Evolutionary conservation across 2,113 vertebrate genomes (phyloP), one percentile per base, ranked within the genome.

Genomic region (Etheostoma cragini): DNA sequence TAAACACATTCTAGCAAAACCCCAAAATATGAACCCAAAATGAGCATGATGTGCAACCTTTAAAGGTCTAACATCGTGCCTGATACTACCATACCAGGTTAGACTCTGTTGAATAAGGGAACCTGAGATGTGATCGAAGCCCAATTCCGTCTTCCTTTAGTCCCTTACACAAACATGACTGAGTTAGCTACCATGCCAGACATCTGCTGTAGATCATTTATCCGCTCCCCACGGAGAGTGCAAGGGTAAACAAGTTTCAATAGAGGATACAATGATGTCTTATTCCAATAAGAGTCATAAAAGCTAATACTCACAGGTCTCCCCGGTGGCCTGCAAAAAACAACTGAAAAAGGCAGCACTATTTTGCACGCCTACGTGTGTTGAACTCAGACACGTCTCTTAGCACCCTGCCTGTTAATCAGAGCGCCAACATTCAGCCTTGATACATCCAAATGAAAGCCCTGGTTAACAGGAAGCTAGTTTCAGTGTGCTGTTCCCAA

Each of bases 391-490:
- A 71, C 58, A 61, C 76, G 47, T 65, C 67, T 87, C 60, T 33
- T 30, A 71, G 70, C 38, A 72, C 61, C 1, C 16, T 14, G n/a
- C 13, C 50, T 47, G 26, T 87, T 89, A 72, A 68, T 77, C 53
- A 85, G 45, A 19, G 10, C 0, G 0, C 42, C 72, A 69, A 58
- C 79, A 83, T 87, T 79, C 86, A 80, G 89, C 83, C 64, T 89
- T 88, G 72, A 81, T 77, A 70, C 54, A 74, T 83, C 57, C 46
- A 72, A 87, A 87, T 79, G 53, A 84, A 84, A 84, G 49, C 30
- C 19, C 19, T 61, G 52, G 65, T 72, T 66, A 86, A 76, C 66
- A 14, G 57, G 63, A 82, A 83, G 56, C 75, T 62, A 78, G 77
- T 87, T 70, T 72, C 57, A 72, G 38, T 47, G 7, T 8, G 16